phyloP scores from a whole-genome alignment of 2,888 invertebrate genomes.

The Caenorhabditis parvicauda region DNA sequence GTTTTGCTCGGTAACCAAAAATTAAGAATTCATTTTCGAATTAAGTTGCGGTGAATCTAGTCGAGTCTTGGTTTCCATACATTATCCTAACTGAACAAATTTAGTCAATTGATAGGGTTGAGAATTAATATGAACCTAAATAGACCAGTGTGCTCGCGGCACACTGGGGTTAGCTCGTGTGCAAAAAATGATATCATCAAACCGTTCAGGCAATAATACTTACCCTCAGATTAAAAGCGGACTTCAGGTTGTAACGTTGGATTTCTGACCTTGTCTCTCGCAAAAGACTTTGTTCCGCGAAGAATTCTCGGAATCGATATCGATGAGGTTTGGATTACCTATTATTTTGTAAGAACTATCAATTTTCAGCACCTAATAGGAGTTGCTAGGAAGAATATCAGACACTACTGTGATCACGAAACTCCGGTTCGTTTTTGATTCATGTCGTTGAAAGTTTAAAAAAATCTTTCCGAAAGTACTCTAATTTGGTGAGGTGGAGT shows the following conservation, averaged over 20 bases:
- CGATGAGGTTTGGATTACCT: constrained; percentile 67
- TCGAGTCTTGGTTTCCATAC: not conserved
- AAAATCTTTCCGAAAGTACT: not conserved
- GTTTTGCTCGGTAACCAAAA: too few species aligned
- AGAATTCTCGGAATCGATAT: constrained; percentile 88
- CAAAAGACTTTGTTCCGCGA: constrained; percentile 79
- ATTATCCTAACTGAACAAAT: not conserved
- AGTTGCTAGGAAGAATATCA: constrained; percentile 75
- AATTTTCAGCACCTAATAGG: constrained; percentile 74
- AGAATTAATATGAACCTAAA: too few species aligned
- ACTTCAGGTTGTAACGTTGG: constrained; percentile 83
- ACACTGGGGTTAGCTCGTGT: too few species aligned
- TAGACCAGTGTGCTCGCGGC: too few species aligned
- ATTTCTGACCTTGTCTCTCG: constrained; percentile 85
- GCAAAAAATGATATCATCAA: too few species aligned
- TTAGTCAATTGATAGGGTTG: not conserved
- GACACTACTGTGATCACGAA: constrained; percentile 68
- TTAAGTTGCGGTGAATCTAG: not conserved
- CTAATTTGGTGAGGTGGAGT: too few species aligned
- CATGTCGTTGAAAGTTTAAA: not conserved
- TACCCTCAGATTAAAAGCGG: not conserved
- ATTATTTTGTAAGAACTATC: not conserved
- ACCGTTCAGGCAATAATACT: too few species aligned
- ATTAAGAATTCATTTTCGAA: too few species aligned
- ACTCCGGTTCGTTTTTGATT: constrained; percentile 31